Conservation (phyloP, 2,113 vertebrate genomes). For the Ranitomeya variabilis region DNA sequence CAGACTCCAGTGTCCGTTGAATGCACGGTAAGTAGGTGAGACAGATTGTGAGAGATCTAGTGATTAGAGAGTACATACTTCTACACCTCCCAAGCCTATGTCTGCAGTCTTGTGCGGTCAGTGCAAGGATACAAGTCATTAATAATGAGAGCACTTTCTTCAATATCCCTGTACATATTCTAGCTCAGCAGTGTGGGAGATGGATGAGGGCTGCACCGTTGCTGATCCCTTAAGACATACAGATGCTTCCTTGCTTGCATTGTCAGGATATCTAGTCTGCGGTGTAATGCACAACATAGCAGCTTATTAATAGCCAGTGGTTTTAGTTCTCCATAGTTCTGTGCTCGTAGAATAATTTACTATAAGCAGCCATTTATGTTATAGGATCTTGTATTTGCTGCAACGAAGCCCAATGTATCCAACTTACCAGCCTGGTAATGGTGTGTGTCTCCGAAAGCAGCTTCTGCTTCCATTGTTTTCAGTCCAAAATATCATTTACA, state of each 20-base stretch:
- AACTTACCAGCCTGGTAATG: too few species aligned
- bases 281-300: neutral
- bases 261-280: conserved; percentile 14
- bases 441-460: too few species aligned
- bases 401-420: neutral
- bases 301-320: neutral
- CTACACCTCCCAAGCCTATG: neutral
- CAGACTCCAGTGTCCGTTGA: neutral
- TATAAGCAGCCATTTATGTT: neutral
- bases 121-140: conserved; percentile 10
- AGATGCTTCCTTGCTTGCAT: conserved; percentile 14
- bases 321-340: neutral
- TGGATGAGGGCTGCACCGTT: conserved; percentile 12
- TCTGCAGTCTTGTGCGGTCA: conserved; percentile 7
- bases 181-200: conserved; percentile 14
- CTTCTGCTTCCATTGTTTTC: too few species aligned
- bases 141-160: conserved; percentile 20
- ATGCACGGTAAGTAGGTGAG: neutral
- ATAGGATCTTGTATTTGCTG: neutral
- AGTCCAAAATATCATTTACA: too few species aligned
- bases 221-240: conserved; percentile 43
- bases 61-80: neutral
- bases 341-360: neutral
- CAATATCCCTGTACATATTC: neutral
- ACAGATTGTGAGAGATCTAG: neutral